A percentile compares a stretch with the other conserved stretches of the same genome.
These are phyloP conservation scores for Clarias macrocephalus DNA, from an alignment of 2,113 vertebrate genomes.

Conservation along the genomic window DNA sequence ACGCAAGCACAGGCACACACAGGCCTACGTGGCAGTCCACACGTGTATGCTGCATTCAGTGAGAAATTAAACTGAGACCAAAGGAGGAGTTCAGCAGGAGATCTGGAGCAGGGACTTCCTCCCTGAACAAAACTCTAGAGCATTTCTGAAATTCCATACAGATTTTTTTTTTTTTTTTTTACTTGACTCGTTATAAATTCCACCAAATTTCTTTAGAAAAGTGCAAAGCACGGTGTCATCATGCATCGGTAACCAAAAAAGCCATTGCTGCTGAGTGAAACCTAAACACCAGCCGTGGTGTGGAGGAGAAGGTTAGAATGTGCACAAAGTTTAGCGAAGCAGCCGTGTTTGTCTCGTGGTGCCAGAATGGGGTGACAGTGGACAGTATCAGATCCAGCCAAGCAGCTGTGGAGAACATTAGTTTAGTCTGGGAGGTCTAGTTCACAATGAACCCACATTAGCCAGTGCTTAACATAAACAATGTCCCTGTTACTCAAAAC, in stretches of 20 bases:
- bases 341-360: neutral
- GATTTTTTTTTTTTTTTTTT: slow-evolving; percentile 37
- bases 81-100: slow-evolving; percentile 62
- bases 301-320: slow-evolving; percentile 7
- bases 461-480: too few species aligned
- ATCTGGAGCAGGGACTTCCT: slow-evolving; percentile 51
- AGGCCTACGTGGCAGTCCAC: slow-evolving; percentile 76
- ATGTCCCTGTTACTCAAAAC: neutral
- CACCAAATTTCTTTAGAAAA: slow-evolving; percentile 5
- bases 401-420: neutral
- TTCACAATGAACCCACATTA: neutral
- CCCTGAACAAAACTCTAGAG: slow-evolving; percentile 27
- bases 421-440: slow-evolving; percentile 28
- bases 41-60: slow-evolving; percentile 50
- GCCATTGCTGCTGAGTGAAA: neutral
- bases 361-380: slow-evolving; percentile 35
- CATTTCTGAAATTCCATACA: slow-evolving; percentile 43
- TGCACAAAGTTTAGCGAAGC: neutral
- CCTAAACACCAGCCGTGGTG: slow-evolving; percentile 8
- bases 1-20: slow-evolving; percentile 53
- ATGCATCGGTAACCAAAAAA: neutral
- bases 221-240: slow-evolving; percentile 29
- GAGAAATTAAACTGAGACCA: slow-evolving; percentile 39
- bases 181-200: slow-evolving; percentile 30
- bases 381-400: slow-evolving; percentile 5